Percentiles rank a stretch among this genome's conserved stretches.
Evolutionary conservation across 2,797 vertebrate genomes (phyloP).

Genomic region (Neostethus bicornis): DNA sequence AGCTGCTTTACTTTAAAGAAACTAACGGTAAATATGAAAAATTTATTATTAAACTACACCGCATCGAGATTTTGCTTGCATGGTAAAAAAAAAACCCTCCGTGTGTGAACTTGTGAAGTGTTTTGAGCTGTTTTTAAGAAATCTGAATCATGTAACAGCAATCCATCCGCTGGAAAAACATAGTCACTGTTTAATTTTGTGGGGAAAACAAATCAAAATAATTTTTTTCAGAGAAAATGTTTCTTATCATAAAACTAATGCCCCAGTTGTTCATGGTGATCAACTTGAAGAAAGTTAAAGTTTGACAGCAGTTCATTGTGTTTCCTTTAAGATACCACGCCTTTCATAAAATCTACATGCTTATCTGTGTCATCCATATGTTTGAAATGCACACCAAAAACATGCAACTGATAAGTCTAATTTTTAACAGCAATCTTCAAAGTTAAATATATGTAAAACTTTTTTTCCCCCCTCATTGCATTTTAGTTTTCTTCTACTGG

Average conservation of each 20-base stretch:
- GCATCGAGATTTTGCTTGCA: neutral
- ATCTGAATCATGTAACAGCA: neutral
- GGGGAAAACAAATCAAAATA: no score
- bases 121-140: neutral
- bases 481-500: conserved; percentile 15
- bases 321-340: conserved; percentile 29
- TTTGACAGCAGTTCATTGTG: conserved; percentile 27
- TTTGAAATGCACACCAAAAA: neutral
- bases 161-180: neutral
- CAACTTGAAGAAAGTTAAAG: conserved; percentile 28
- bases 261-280: conserved; percentile 23
- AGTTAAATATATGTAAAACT: neutral
- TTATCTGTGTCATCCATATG: conserved; percentile 29
- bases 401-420: neutral
- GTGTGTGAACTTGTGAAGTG: conserved; percentile 5
- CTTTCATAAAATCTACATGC: conserved; percentile 1
- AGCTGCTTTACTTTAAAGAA: conserved; percentile 19
- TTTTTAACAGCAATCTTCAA: neutral
- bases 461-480: neutral
- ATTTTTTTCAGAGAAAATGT: no score
- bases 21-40: conserved; percentile 45
- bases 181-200: neutral
- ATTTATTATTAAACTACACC: neutral
- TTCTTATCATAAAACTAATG: neutral
- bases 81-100: neutral